Conservation (phyloP, 2,888 invertebrate species). For the Eristalis intricaria region DNA sequence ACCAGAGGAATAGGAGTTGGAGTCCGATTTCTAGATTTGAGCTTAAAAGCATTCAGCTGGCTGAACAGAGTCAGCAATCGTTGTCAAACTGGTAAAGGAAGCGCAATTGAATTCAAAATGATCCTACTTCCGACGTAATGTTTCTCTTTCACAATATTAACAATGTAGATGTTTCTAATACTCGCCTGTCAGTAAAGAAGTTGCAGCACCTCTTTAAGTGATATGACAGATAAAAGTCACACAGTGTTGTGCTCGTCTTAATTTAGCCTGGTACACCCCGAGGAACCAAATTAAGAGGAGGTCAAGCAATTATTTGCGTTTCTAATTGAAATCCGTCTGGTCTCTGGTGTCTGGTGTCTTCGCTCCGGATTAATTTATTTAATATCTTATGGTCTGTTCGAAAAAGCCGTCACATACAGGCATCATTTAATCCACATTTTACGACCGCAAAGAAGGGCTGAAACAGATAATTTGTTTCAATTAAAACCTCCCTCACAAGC, state of each 20-base stretch:
- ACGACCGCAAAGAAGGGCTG: constrained; percentile 2
- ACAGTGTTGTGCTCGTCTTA: neutral
- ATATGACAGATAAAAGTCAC: neutral
- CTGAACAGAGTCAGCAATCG: too few species aligned
- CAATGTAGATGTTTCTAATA: too few species aligned
- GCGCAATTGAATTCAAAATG: too few species aligned
- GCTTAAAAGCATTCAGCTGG: too few species aligned
- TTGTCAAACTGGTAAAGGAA: too few species aligned
- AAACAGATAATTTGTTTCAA: constrained; percentile 30
- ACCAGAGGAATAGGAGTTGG: too few species aligned
- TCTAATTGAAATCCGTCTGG: constrained; percentile 26
- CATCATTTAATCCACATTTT: neutral
- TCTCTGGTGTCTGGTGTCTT: neutral
- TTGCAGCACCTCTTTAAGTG: neutral
- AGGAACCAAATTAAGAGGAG: constrained; percentile 33
- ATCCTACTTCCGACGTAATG: too few species aligned
- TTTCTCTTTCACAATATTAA: too few species aligned
- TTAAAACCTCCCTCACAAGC: constrained; percentile 13
- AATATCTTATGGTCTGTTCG: constrained; percentile 10
- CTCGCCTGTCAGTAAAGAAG: too few species aligned
- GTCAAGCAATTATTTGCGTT: constrained; percentile 39
- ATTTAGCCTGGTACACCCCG: neutral
- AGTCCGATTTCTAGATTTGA: too few species aligned
- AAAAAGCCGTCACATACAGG: neutral
- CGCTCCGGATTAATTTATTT: constrained; percentile 35